These are phyloP conservation scores for Tipula confusa DNA, from an alignment of 2,888 invertebrate genomes.

Conservation along the genomic window DNA sequence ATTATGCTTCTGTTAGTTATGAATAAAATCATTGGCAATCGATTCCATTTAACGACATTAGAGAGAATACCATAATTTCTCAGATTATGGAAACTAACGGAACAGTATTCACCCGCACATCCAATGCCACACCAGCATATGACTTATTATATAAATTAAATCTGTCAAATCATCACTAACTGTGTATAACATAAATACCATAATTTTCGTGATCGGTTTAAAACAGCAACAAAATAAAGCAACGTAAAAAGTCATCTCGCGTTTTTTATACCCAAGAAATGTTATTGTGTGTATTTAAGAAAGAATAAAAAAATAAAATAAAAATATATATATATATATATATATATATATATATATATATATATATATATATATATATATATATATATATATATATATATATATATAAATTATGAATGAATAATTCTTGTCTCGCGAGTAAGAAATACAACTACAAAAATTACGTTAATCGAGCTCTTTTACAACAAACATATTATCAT, in stretches of 20 bases:
- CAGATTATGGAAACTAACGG: too few species aligned
- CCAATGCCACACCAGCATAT: background rate
- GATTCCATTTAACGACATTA: too few species aligned
- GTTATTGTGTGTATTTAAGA: background rate
- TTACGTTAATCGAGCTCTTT: background rate
- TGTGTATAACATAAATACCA: background rate
- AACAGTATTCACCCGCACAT: too few species aligned
- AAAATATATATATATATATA: too few species aligned
- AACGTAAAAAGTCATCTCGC: constrained; percentile 1
- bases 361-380: too few species aligned
- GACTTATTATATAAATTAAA: background rate
- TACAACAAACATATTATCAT: background rate
- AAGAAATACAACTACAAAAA: background rate
- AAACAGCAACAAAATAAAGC: background rate
- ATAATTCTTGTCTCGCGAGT: constrained; percentile 17
- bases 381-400: too few species aligned
- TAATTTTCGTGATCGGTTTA: background rate
- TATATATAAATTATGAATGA: background rate
- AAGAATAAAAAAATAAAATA: background rate
- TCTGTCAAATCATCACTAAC: background rate
- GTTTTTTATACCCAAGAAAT: background rate
- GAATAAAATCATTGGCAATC: too few species aligned
- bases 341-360: too few species aligned
- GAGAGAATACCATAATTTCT: too few species aligned
- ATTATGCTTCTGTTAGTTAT: too few species aligned